Evolutionary conservation across 2,888 invertebrate genomes (phyloP).

Genomic region (Esperia sulphurella): DNA sequence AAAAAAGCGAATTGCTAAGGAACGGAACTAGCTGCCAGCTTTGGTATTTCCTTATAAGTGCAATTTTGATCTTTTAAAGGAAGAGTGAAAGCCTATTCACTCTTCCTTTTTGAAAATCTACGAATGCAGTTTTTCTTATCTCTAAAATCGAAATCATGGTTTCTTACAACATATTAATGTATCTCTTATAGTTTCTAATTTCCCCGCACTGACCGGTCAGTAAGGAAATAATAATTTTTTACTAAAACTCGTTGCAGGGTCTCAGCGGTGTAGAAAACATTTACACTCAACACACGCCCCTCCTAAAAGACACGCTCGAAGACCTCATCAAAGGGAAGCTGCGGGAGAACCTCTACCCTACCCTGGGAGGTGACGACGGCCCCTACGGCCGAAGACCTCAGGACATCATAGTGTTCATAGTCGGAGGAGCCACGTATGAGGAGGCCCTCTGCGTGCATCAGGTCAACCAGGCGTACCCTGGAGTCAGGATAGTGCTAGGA

Average conservation of each 20-base stretch:
- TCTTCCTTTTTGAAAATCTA: no score
- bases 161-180: no score
- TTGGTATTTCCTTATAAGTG: no score
- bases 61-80: no score
- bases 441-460: slow-evolving; percentile 93
- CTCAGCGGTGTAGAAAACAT: slow-evolving; percentile 98
- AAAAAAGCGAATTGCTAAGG: no score
- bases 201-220: no score
- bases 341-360: slow-evolving; percentile 92
- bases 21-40: no score
- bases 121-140: no score
- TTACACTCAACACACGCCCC: slow-evolving; percentile 98
- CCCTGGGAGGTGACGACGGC: slow-evolving; percentile 82
- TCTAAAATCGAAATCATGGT: no score
- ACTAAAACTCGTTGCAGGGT: slow-evolving; percentile 68
- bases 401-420: slow-evolving; percentile 96
- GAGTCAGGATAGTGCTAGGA: slow-evolving; percentile 89
- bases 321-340: slow-evolving; percentile 94
- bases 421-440: slow-evolving; percentile 98
- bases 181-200: no score
- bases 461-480: slow-evolving; percentile 83
- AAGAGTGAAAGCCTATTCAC: no score
- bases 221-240: no score
- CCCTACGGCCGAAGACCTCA: slow-evolving; percentile 83
- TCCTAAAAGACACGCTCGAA: slow-evolving; percentile 92